A percentile compares a stretch with the other conserved stretches of the same genome.
Conservation (phyloP, 2,797 vertebrate genomes). For the Eurystomus glaucurus region DNA sequence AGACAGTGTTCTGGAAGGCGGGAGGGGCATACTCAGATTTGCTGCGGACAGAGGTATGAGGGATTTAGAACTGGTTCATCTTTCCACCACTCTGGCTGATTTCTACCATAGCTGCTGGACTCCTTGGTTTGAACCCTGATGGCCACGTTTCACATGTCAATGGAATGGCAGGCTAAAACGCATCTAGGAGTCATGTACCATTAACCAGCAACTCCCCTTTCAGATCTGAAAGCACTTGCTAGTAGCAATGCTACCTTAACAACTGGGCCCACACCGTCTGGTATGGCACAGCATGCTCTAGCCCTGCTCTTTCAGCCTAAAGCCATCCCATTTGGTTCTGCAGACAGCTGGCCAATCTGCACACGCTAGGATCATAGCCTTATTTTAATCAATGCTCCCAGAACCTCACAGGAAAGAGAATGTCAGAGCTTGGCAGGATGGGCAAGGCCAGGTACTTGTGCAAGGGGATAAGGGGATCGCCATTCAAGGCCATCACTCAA, state of each 20-base stretch:
- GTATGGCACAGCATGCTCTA: not conserved
- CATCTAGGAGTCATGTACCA: not conserved
- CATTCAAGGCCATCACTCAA: not conserved
- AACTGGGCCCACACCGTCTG: not conserved
- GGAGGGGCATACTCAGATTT: not conserved
- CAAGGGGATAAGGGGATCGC: accelerated
- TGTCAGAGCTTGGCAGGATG: not conserved
- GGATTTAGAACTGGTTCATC: not conserved
- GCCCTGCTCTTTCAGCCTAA: not conserved
- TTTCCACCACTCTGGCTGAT: not conserved
- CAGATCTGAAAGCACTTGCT: not conserved
- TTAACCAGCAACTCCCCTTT: not conserved
- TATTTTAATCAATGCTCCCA: not conserved
- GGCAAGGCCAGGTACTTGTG: not conserved
- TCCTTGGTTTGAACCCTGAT: not conserved
- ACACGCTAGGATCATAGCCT: not conserved
- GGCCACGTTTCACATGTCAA: accelerated
- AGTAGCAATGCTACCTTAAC: not conserved
- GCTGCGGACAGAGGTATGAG: not conserved
- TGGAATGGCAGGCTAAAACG: not conserved
- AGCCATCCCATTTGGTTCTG: not conserved
- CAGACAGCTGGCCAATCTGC: not conserved
- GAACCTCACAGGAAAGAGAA: not conserved
- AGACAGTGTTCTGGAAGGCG: not conserved
- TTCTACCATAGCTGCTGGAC: not conserved